phyloP scores from a whole-genome alignment of 2,888 invertebrate species.

The Sphecodes monilicornis region DNA sequence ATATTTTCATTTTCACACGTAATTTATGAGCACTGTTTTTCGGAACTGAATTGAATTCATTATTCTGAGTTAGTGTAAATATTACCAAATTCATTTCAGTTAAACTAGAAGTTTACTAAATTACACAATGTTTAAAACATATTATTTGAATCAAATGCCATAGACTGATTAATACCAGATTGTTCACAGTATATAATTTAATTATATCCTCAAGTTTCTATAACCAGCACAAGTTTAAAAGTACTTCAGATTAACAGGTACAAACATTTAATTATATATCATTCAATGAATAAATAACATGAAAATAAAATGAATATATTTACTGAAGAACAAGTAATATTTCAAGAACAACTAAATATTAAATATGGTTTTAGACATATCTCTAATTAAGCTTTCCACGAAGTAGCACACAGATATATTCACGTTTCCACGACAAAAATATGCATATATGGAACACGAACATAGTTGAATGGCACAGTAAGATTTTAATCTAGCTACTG shows the following conservation, averaged over 20 bases:
- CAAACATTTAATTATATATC: background rate
- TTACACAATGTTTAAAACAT: background rate
- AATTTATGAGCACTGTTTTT: too few relatives aligned
- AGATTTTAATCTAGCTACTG: slow-evolving; percentile 3
- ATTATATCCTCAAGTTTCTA: background rate
- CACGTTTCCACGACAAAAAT: background rate
- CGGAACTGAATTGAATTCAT: too few relatives aligned
- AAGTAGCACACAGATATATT: background rate
- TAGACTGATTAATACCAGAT: background rate
- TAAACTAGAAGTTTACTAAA: background rate
- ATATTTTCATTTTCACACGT: too few relatives aligned
- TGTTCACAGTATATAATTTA: too few relatives aligned
- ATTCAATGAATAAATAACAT: too few relatives aligned
- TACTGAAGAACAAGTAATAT: background rate
- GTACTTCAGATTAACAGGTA: background rate
- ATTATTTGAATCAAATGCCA: background rate
- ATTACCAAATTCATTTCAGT: too few relatives aligned
- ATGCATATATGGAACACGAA: background rate
- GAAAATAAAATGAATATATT: background rate
- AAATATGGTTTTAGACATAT: background rate
- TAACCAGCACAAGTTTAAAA: background rate
- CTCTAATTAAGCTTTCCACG: background rate
- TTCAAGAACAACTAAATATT: background rate
- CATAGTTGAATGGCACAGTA: background rate
- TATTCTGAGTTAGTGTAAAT: too few relatives aligned